Evolutionary conservation across 2,797 vertebrate genomes (phyloP), one percentile per base, ranked within the genome.

Genomic region (Lemur catta): DNA sequence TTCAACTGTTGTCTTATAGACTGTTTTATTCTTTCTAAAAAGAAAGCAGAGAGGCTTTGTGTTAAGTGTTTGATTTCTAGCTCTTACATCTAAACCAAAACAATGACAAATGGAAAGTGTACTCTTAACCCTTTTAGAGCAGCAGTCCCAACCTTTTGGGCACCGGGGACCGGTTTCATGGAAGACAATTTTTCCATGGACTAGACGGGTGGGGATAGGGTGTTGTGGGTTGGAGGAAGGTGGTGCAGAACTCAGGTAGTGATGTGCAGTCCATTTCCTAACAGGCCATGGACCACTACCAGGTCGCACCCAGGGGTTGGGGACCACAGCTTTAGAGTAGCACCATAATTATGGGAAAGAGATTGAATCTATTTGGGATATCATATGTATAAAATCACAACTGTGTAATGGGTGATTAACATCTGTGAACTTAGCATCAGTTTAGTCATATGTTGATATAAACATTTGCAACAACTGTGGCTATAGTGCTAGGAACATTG

Each of bases 11-110:
- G 57, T 80, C 55, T 78, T 81, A 78, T 38, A 91, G 52, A 41
- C 17, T 80, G 10, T 94, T 94, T 93, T 75, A 89, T 86, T 91
- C 80, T 94, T 94, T 84, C 87, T 24, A 28, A 38, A 84, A 84
- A 88, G 30, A 85, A 80, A 89, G 61, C 87, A 38, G 61, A 82
- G 52, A 30, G 4, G 48, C 57, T 95, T 89, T 59, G 8, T 59
- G 80, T 38, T 88, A 41, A 79, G 33, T n/a, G 38, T 84, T 95
- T 78, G 55, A 82, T 78, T 84, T 93, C 75, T 57, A 81, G 17
- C 46, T 65, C 87, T 84, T 92, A 80, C 72, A 82, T 91, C 71
- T 91, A 82, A 91, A 74, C 95, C 80, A 86, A 89, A 91, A 28
- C 52, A 81, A 75, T 6, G 46, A 67, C 71, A 87, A 84, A 48